These are phyloP conservation scores for Drosophila macrospina DNA, from an alignment of 2,888 invertebrate genomes.

Conservation along the genomic window DNA sequence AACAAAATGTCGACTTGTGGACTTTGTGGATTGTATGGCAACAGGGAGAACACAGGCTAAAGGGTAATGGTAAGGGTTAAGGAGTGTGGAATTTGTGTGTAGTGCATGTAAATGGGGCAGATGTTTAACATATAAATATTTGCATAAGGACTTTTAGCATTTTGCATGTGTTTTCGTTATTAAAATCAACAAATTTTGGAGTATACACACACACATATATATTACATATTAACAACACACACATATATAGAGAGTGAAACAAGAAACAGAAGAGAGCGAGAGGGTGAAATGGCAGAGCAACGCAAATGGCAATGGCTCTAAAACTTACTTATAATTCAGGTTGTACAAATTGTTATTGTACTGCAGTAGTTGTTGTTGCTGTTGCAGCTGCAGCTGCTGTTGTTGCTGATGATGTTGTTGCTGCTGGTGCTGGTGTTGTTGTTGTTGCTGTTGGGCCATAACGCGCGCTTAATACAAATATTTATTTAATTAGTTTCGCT, in stretches of 20 bases:
- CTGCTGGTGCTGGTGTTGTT: slow-evolving; percentile 49
- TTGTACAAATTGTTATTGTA: slow-evolving; percentile 72
- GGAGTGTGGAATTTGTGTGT: slow-evolving; percentile 13
- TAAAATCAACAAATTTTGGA: slow-evolving; percentile 23
- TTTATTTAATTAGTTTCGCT: slow-evolving; percentile 56
- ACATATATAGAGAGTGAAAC: not conserved
- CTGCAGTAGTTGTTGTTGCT: slow-evolving; percentile 60
- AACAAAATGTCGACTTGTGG: slow-evolving; percentile 38
- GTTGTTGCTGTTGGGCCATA: slow-evolving; percentile 72
- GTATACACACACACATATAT: not conserved
- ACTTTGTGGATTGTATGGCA: slow-evolving; percentile 14
- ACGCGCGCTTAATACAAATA: slow-evolving; percentile 70
- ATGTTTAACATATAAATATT: slow-evolving; percentile 46
- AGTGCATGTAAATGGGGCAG: slow-evolving; percentile 12
- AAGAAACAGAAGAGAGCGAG: not conserved
- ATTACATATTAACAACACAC: not conserved
- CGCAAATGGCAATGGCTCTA: slow-evolving; percentile 25
- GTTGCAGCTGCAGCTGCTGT: slow-evolving; percentile 45
- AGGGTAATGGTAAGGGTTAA: not conserved
- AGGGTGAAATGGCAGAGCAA: slow-evolving; percentile 16
- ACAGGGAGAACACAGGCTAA: not conserved
- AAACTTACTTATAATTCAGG: slow-evolving; percentile 78
- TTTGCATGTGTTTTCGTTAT: slow-evolving; percentile 3
- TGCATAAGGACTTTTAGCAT: slow-evolving; percentile 41
- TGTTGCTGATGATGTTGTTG: slow-evolving; percentile 51